Percentiles rank a stretch among this genome's conserved stretches.
Conservation (phyloP, 92 coral and sea anemone genomes). For the Phenganax marumi region DNA sequence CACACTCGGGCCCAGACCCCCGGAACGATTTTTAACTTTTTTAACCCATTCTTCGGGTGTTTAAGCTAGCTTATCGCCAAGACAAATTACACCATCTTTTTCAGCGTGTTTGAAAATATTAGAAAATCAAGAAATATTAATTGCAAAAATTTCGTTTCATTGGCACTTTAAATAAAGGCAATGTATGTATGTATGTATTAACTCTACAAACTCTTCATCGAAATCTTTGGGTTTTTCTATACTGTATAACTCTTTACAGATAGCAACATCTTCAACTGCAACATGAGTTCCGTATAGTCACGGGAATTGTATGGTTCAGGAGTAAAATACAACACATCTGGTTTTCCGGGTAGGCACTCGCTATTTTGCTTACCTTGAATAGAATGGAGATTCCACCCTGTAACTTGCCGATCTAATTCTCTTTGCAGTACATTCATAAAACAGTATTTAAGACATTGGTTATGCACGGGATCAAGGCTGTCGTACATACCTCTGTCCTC, state of each 20-base stretch:
- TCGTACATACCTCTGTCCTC: conserved; percentile 40
- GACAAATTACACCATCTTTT: too few relatives aligned
- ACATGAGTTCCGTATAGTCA: conserved; percentile 43
- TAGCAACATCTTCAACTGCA: conserved; percentile 43
- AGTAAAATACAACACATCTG: conserved; percentile 46
- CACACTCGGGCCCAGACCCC: too few relatives aligned
- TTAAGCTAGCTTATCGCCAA: too few relatives aligned
- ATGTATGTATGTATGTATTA: too few relatives aligned
- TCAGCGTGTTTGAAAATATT: too few relatives aligned
- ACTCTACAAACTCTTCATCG: conserved; percentile 40
- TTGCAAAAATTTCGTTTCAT: too few relatives aligned
- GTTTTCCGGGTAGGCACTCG: conserved; percentile 47
- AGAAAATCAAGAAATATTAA: too few relatives aligned
- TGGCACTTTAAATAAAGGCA: too few relatives aligned
- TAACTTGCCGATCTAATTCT: conserved; percentile 29
- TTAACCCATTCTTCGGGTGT: too few relatives aligned
- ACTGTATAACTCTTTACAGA: conserved; percentile 46
- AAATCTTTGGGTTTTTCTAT: conserved; percentile 43
- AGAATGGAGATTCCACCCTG: conserved; percentile 46
- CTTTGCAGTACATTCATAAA: conserved; percentile 43
- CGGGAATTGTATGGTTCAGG: conserved; percentile 48
- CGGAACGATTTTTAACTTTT: too few relatives aligned
- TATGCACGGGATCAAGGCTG: conserved; percentile 16
- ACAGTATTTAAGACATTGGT: conserved; percentile 37
- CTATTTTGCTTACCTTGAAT: conserved; percentile 34